phyloP scores from a whole-genome alignment of 2,797 vertebrate species.

The Labeo calbasu region DNA sequence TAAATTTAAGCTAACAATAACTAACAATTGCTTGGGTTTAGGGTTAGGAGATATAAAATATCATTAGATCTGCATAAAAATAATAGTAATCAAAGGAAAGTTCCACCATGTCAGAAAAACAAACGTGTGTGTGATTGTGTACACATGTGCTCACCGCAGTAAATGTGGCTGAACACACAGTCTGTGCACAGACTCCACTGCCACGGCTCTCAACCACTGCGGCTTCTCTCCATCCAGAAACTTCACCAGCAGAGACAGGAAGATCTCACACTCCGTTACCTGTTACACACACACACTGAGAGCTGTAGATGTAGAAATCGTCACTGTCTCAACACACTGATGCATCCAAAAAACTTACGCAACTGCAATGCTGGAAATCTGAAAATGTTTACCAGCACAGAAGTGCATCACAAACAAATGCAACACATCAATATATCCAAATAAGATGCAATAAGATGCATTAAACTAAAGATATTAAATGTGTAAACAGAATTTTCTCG shows the following conservation, averaged over 20 bases:
- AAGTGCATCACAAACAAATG: neutral
- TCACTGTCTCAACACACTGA: neutral
- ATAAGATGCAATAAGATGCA: neutral
- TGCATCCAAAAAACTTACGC: neutral
- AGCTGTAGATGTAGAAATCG: neutral
- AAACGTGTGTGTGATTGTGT: neutral
- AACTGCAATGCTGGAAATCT: neutral
- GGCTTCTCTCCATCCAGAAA: constrained; percentile 99
- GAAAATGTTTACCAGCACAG: neutral
- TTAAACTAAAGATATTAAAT: neutral
- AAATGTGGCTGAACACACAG: constrained; percentile 97
- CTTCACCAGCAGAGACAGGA: constrained; percentile 96
- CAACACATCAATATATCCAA: neutral
- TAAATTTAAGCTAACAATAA: too few species aligned
- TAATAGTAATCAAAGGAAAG: neutral
- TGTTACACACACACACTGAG: constrained; percentile 67
- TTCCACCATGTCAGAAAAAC: neutral
- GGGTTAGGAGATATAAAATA: too few species aligned
- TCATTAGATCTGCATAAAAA: neutral
- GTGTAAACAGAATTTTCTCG: neutral
- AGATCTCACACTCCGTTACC: constrained; percentile 99
- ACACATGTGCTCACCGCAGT: constrained; percentile 80
- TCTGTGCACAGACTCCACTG: constrained; percentile 95
- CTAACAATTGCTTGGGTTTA: too few species aligned
- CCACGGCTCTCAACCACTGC: constrained; percentile 97